Conservation (phyloP, 2,113 vertebrate genomes). For the Scartelaos histophorus region DNA sequence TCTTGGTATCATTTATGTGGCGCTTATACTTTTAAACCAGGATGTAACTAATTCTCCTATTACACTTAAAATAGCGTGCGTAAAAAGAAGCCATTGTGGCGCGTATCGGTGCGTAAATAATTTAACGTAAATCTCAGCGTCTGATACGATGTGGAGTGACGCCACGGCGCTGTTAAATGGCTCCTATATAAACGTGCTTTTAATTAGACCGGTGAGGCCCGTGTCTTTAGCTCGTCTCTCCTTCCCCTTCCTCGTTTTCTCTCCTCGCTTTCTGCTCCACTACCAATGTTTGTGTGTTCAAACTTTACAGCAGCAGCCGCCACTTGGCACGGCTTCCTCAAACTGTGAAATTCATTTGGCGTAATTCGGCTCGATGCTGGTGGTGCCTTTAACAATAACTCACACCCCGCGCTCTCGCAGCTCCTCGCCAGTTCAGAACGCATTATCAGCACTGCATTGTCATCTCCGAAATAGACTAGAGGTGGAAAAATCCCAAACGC, state of each 20-base stretch:
- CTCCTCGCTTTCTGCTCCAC: not conserved
- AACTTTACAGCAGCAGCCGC: slow-evolving; percentile 38
- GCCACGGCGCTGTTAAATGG: slow-evolving; percentile 24
- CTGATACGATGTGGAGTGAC: slow-evolving; percentile 10
- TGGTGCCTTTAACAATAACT: slow-evolving; percentile 55
- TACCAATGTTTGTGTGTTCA: slow-evolving; percentile 30
- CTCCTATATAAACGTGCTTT: slow-evolving; percentile 23
- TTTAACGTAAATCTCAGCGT: not conserved
- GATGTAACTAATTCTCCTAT: too few species aligned
- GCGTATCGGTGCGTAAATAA: not conserved
- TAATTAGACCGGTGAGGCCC: slow-evolving; percentile 25
- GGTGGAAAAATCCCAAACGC: slow-evolving; percentile 44
- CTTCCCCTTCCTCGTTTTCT: slow-evolving; percentile 10
- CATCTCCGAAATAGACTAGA: slow-evolving; percentile 22
- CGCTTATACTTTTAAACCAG: too few species aligned
- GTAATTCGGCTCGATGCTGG: slow-evolving; percentile 53
- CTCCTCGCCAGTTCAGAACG: slow-evolving; percentile 27
- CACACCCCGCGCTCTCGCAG: slow-evolving; percentile 49
- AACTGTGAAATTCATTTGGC: slow-evolving; percentile 68
- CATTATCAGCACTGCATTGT: slow-evolving; percentile 25
- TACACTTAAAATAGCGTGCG: not conserved
- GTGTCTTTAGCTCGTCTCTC: slow-evolving; percentile 10
- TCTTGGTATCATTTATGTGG: not conserved
- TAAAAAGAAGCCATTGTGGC: not conserved
- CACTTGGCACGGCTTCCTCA: slow-evolving; percentile 54